Base-by-base conservation (phyloP, 2,113 vertebrate species). In the Puma concolor region DNA sequence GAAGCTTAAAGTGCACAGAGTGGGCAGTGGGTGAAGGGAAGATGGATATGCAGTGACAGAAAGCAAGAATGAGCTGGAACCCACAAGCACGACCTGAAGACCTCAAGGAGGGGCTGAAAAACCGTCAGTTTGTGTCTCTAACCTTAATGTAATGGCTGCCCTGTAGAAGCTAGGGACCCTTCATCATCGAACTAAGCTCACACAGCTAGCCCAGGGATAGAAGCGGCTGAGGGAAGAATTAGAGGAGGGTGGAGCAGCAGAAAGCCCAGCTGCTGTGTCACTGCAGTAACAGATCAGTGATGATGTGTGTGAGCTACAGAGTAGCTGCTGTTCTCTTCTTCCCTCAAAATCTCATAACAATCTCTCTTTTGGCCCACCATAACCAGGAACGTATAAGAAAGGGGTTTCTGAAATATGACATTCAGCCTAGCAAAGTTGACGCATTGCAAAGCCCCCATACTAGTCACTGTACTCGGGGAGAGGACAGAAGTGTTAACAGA, bases 301-400 rank as follows among this genome's bases (percentile, higher is more conserved):
- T 29, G 54, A 44, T 87, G 17, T 7, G 2, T 66, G 38, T 71
- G 23, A 94, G 36, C 23, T 76, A 64, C 71, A 91, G 74, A 92
- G 90, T 95, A 66, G 17, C 76, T 94, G 27, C 64, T 76, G 2
- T 66, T 85, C 74, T 82, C 74, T 64, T 77, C n/a, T 17, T 83
- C 19, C 11, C 80, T 91, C 23, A n/a, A 91, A 85, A 94, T 95
- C 41, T 93, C 54, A 84, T 13, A 88, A 93, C 57, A 91, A 81
- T 84, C 36, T 93, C 50, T 96, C 48, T 57, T 77, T 31, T 94
- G 31, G 48, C 71, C 17, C 19, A 82, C 13, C 21, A 10, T 85
- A 93, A 74, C 7, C 23, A n/a, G 81, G 86, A 74, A 77, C 21
- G 25, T 44, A 60, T 10, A 85, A 19, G 81, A 87, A 93, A 82